Evolutionary conservation across 1,140 invertebrate species (phyloP).

Genomic region (Metopolophium dirhodum): DNA sequence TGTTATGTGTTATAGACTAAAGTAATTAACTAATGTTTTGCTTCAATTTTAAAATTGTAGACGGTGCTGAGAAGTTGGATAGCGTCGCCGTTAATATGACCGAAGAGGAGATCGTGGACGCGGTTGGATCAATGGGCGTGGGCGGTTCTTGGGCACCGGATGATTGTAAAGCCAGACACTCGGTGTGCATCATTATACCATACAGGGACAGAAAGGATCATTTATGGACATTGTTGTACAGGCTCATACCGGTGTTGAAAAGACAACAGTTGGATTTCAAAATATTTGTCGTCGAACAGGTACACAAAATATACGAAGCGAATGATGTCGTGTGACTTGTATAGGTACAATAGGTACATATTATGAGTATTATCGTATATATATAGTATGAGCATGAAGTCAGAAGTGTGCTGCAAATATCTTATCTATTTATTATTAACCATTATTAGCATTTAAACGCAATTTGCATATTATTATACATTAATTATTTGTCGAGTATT

Average conservation of each 20-base stretch:
- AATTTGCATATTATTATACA: too few relatives aligned
- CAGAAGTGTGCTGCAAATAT: background rate
- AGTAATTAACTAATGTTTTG: background rate
- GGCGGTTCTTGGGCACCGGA: slow-evolving; percentile 67
- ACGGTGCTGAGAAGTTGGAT: slow-evolving; percentile 40
- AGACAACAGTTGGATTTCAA: slow-evolving; percentile 70
- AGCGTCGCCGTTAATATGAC: slow-evolving; percentile 48
- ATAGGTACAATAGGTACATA: too few relatives aligned
- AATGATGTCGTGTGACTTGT: background rate
- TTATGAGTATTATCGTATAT: background rate
- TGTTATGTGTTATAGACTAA: background rate
- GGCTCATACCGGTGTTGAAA: slow-evolving; percentile 70
- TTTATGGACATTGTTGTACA: slow-evolving; percentile 65
- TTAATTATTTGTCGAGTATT: background rate
- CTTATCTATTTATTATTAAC: background rate
- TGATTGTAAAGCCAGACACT: slow-evolving; percentile 65
- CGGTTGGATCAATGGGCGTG: slow-evolving; percentile 27
- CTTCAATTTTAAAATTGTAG: background rate
- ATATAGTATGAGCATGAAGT: too few relatives aligned
- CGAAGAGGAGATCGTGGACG: slow-evolving; percentile 50
- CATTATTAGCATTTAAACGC: background rate
- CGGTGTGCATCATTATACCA: slow-evolving; percentile 70
- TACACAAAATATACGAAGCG: slow-evolving; percentile 52
- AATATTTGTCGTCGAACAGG: slow-evolving; percentile 73
- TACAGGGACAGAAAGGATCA: slow-evolving; percentile 70